Conservation (phyloP, 2,888 invertebrate genomes). For the Caenorhabditis imperialis region DNA sequence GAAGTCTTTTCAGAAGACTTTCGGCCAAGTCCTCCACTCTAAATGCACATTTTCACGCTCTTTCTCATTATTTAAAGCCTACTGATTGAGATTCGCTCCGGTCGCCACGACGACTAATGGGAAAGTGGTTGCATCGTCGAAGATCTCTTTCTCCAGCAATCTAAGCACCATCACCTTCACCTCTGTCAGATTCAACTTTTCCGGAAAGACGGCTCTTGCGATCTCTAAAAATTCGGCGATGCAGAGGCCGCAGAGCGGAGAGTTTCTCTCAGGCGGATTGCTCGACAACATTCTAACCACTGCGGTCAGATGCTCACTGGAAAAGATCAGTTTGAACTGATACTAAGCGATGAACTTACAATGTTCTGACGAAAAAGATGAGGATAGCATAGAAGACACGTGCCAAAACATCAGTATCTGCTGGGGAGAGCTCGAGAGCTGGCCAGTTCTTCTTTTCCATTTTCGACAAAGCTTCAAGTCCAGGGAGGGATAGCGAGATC, state of each 20-base stretch:
- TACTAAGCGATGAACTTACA: slow-evolving; percentile 2
- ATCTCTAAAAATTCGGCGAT: slow-evolving; percentile 33
- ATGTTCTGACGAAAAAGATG: slow-evolving; percentile 4
- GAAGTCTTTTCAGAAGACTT: slow-evolving; percentile 56
- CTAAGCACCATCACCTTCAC: slow-evolving; percentile 45
- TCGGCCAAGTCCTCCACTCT: slow-evolving; percentile 60
- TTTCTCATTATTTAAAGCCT: not conserved
- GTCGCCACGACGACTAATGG: slow-evolving; percentile 55
- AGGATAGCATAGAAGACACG: slow-evolving; percentile 34
- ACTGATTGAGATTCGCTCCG: slow-evolving; percentile 51
- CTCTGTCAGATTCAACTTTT: slow-evolving; percentile 29
- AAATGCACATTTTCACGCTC: not conserved
- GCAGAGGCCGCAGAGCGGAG: slow-evolving; percentile 22
- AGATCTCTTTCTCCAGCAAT: slow-evolving; percentile 47
- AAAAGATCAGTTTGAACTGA: not conserved
- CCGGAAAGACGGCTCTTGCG: slow-evolving; percentile 24
- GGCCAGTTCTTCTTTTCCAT: slow-evolving; percentile 57
- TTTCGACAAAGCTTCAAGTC: slow-evolving; percentile 43
- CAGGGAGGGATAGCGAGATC: slow-evolving; percentile 46
- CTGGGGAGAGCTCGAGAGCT: not conserved
- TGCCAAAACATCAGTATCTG: slow-evolving; percentile 3
- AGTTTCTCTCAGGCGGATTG: too few species aligned
- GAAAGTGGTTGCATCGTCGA: slow-evolving; percentile 45
- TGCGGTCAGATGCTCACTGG: slow-evolving; percentile 15
- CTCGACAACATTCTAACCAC: not conserved